phyloP scores from a whole-genome alignment of 2,113 vertebrate genomes.

The Phaethon lepturus region DNA sequence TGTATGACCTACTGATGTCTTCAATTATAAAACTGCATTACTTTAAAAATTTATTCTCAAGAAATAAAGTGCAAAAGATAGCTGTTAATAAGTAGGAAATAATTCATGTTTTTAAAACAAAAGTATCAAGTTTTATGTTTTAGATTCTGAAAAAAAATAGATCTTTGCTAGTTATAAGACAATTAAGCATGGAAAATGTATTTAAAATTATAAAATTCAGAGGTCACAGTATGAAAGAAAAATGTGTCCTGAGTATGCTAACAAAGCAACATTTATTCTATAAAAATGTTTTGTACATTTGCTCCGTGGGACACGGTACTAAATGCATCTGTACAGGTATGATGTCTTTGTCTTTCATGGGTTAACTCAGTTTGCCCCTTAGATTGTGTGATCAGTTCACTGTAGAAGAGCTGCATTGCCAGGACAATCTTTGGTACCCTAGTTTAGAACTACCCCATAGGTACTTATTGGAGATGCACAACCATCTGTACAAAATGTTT shows the following conservation, averaged over 20 bases:
- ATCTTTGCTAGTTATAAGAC: background rate
- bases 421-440: background rate
- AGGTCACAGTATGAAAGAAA: background rate
- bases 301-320: background rate
- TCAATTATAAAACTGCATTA: background rate
- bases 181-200: background rate
- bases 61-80: background rate
- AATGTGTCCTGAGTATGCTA: background rate
- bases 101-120: background rate
- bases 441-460: background rate
- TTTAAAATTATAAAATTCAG: background rate
- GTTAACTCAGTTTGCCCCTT: background rate
- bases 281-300: background rate
- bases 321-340: background rate
- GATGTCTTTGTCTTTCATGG: background rate
- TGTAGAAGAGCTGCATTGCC: background rate
- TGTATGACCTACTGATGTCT: background rate
- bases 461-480: background rate
- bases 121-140: background rate
- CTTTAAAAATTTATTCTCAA: background rate
- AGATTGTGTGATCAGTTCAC: background rate
- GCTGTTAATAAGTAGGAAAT: background rate
- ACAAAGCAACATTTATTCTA: background rate
- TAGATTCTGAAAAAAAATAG: background rate
- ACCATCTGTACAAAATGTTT: background rate